Evolutionary conservation across 2,888 invertebrate species (phyloP), one percentile per base, ranked within the genome.

Genomic region (Shargacucullia verbasci): DNA sequence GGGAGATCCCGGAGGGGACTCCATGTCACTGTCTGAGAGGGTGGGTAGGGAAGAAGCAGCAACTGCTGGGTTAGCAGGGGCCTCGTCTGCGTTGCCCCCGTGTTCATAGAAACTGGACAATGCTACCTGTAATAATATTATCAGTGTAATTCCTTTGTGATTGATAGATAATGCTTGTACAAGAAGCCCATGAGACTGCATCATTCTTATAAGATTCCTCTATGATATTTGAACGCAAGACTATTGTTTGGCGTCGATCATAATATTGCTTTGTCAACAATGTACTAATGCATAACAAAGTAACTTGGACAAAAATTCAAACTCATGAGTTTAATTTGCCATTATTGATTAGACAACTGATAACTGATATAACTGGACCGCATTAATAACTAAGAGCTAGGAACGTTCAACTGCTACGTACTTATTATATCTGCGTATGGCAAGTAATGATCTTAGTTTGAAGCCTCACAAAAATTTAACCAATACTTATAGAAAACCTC

Each of bases 91-190:
- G 44, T 95, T 95, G 2, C 95, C 95, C 53, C 96, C 96, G 79
- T 96, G 95, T 80, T 97, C 97, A 82, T 96, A 97, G 85, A 97
- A 98, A 84, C 97, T 96, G 12, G 97, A 96, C 72, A 98, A 88
- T 0, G 98, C 98, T 70, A 97, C 94, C 97, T 97, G 78, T 9
- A 72, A 66, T 6, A 9, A 0, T 7, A 29, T 15, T 41, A n/a
- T n/a, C n/a, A n/a, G n/a, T n/a, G n/a, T n/a, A n/a, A n/a, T n/a
- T n/a, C n/a, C n/a, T n/a, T n/a, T n/a, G n/a, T n/a, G n/a, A n/a
- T n/a, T n/a, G n/a, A n/a, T n/a, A n/a, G n/a, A n/a, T n/a, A n/a
- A n/a, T n/a, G n/a, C n/a, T n/a, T n/a, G n/a, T n/a, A n/a, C n/a
- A n/a, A n/a, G n/a, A n/a, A n/a, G n/a, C n/a, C n/a, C n/a, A n/a